Percentiles rank a stretch among this genome's conserved stretches.
Conservation (phyloP, 2,797 vertebrate species). For the Poeciliopsis gracilis region DNA sequence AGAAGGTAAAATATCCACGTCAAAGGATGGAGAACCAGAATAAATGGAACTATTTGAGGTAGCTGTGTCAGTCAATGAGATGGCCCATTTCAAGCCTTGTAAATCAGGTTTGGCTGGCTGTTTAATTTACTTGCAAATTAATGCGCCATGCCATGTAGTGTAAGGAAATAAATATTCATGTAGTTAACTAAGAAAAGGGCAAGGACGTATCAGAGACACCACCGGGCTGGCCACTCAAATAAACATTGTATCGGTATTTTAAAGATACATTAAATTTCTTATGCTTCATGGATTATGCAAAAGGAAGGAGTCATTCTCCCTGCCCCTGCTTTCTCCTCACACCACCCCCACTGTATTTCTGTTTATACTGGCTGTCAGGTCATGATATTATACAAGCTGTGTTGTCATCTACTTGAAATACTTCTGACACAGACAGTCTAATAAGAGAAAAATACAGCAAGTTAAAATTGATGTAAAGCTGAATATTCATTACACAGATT, state of each 20-base stretch:
- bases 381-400: slow-evolving; percentile 30
- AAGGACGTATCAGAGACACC: slow-evolving; percentile 60
- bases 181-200: slow-evolving; percentile 66
- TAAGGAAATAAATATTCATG: slow-evolving; percentile 75
- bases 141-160: slow-evolving; percentile 70
- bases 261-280: slow-evolving; percentile 76
- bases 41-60: slow-evolving; percentile 59
- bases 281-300: slow-evolving; percentile 59
- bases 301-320: slow-evolving; percentile 45
- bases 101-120: slow-evolving; percentile 69
- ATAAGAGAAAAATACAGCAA: slow-evolving; percentile 4
- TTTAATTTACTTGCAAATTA: slow-evolving; percentile 82
- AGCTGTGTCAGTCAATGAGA: slow-evolving; percentile 39
- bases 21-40: slow-evolving; percentile 25
- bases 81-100: slow-evolving; percentile 64
- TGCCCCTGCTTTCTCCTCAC: slow-evolving; percentile 33
- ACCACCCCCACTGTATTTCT: slow-evolving; percentile 35
- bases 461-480: slow-evolving; percentile 12
- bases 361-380: slow-evolving; percentile 42
- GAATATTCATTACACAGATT: not conserved
- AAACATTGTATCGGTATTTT: slow-evolving; percentile 71
- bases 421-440: slow-evolving; percentile 5
- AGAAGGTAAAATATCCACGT: slow-evolving; percentile 8
- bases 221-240: slow-evolving; percentile 44
- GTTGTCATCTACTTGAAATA: slow-evolving; percentile 20